phyloP scores from a whole-genome alignment of 2,113 vertebrate species.

The Sphyrna mokarran region DNA sequence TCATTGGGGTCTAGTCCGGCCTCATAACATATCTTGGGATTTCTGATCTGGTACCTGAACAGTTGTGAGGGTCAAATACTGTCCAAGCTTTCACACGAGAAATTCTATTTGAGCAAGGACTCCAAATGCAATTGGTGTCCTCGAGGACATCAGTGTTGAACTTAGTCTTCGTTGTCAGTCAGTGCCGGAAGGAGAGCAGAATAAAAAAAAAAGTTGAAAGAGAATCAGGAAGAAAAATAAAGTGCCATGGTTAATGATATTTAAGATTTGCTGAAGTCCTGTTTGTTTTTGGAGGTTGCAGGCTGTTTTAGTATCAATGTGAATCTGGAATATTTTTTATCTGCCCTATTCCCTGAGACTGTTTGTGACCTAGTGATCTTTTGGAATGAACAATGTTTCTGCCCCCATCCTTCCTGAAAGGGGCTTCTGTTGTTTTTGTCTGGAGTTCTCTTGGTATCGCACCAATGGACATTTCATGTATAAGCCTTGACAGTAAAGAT shows the following conservation, averaged over 20 bases:
- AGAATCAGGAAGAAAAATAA: background rate
- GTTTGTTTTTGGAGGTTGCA: background rate
- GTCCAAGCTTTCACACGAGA: background rate
- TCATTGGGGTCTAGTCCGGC: no score
- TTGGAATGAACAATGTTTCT: background rate
- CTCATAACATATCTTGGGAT: no score
- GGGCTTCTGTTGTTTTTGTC: background rate
- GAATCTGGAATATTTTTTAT: background rate
- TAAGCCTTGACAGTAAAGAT: background rate
- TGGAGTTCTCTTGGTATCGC: background rate
- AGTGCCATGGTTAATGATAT: background rate
- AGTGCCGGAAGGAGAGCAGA: background rate
- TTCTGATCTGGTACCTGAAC: no score
- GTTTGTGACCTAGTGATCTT: background rate
- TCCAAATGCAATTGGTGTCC: background rate
- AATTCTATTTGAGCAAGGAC: background rate
- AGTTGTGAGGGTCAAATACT: background rate
- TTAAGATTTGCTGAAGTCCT: background rate
- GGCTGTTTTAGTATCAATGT: background rate
- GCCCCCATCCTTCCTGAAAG: background rate
- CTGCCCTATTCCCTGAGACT: background rate
- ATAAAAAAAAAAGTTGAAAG: background rate
- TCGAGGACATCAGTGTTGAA: background rate
- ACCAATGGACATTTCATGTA: background rate
- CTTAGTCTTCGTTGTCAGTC: background rate